Base-by-base conservation (phyloP, 2,797 vertebrate genomes). In the Botia kubotai region DNA sequence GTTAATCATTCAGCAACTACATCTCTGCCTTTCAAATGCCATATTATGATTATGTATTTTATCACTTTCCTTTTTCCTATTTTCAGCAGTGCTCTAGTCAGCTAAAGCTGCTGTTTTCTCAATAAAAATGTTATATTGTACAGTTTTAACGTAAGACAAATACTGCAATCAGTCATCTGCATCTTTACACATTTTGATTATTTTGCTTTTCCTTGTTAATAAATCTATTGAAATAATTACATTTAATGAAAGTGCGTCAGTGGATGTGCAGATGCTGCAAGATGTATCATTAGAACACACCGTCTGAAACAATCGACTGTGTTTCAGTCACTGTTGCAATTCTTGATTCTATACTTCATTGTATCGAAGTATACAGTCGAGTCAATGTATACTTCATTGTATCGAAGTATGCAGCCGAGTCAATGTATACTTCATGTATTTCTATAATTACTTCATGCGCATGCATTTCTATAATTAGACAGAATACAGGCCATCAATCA, bases 401-500 rank as follows among this genome's bases (percentile, higher is more conserved):
- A 26, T 26, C 23, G 23, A 26, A 26, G 23, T 26, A 26, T 26
- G 23, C 23, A 26, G 23, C 2, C 23, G 23, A 26, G 23, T 26
- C 23, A 26, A 26, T 26, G 23, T 26, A 26, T 26, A 26, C 23
- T 26, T 26, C 23, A n/a, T n/a, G 23, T 26, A 26, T 26, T 26
- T 26, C 23, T 94, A 93, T 93, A 93, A 94, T 94, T 95, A 26
- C 23, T 26, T 26, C 23, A 26, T 26, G 23, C 2, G 2, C 23
- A 26, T 26, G 23, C 2, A 26, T 26, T 26, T 26, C 23, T 94
- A 93, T 93, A 93, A 94, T 94, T 95, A 95, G 93, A 87, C 80
- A 77, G 71, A 83, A 86, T 86, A 87, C 43, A 85, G 87, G 85
- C 77, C 86, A 88, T 89, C 84, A 84, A 87, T 89, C 88, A 86